These are phyloP conservation scores for Campoplex nolae DNA, from an alignment of 2,888 invertebrate genomes.

Conservation along the genomic window DNA sequence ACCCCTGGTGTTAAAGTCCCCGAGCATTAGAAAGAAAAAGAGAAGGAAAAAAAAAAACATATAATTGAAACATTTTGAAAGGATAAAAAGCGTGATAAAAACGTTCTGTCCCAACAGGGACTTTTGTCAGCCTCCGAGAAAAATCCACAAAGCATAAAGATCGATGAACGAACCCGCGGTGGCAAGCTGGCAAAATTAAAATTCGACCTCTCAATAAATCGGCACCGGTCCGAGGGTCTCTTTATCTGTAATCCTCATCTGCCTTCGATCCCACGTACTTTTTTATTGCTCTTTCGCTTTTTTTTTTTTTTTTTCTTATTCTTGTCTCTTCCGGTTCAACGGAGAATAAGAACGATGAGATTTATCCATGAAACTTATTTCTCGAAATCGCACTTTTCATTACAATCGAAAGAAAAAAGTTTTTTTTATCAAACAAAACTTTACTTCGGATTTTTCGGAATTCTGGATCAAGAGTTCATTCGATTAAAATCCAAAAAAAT, in stretches of 20 bases:
- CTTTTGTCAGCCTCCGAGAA: background rate
- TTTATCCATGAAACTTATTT: slow-evolving; percentile 19
- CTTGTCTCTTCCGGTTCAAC: slow-evolving; percentile 5
- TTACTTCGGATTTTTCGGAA: background rate
- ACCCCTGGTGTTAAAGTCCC: background rate
- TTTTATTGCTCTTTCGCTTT: slow-evolving; percentile 16
- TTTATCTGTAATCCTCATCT: slow-evolving; percentile 45
- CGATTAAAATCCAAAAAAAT: background rate
- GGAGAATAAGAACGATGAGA: background rate
- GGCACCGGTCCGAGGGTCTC: background rate
- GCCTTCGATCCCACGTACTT: slow-evolving; percentile 6
- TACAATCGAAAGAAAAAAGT: slow-evolving; percentile 9
- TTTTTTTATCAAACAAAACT: slow-evolving; percentile 1
- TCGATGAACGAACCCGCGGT: slow-evolving; percentile 20
- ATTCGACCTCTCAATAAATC: slow-evolving; percentile 58
- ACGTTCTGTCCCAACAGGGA: background rate
- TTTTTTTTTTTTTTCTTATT: background rate
- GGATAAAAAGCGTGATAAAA: background rate
- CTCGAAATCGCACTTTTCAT: slow-evolving; percentile 33
- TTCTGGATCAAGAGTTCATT: background rate
- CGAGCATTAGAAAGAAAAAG: background rate
- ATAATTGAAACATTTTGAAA: background rate
- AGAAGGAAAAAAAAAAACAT: background rate
- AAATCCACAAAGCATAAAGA: background rate
- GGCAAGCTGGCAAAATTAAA: slow-evolving; percentile 46